Base-by-base conservation (phyloP, 2,113 vertebrate genomes). In the Anoura caudifer region DNA sequence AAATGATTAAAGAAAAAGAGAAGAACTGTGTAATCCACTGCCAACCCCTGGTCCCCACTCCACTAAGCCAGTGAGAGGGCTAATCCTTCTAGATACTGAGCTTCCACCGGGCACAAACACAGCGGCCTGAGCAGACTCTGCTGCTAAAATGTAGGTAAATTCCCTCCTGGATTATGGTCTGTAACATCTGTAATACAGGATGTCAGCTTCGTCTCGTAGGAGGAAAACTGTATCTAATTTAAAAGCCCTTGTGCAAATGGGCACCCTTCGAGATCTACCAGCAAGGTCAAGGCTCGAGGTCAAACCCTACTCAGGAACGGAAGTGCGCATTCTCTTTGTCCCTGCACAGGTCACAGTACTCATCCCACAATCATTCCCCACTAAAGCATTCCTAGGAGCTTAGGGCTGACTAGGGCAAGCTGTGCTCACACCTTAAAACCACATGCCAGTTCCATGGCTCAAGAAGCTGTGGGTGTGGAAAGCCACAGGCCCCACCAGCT, bases 121-220 rank as follows among this genome's bases (percentile, higher is more conserved):
- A 19, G 31, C 8, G 31, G 36, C 77, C 86, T 28, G 7, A 41
- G 28, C 45, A n/a, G 28, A 31, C 16, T 54, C n/a, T 12, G 33
- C 45, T 36, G 52, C n/a, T 31, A 22, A 47, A 33, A 33, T 17
- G 33, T 2, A 38, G 38, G 63, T 31, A 1, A 14, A 2, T 7
- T 3, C 50, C 14, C 84, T 28, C 26, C 13, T 7, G 7, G 45
- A n/a, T 17, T n/a, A 52, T 7, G 10, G 28, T 11, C 33, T 5
- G 1, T 2, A 11, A 14, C 28, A 22, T 7, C 16, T 12, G 2
- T 14, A 3, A 22, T 7, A 7, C 0, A 17, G 73, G 67, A 3
- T 1, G n/a, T 45, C 26, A 2, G 41, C 47, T 22, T 9, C 22
- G 45, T 52, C 56, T 41, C 38, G 8, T 31, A 7, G 12, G 43